Evolutionary conservation across 1,140 invertebrate genomes (phyloP).

Genomic region (Pogonomyrmex californicus): DNA sequence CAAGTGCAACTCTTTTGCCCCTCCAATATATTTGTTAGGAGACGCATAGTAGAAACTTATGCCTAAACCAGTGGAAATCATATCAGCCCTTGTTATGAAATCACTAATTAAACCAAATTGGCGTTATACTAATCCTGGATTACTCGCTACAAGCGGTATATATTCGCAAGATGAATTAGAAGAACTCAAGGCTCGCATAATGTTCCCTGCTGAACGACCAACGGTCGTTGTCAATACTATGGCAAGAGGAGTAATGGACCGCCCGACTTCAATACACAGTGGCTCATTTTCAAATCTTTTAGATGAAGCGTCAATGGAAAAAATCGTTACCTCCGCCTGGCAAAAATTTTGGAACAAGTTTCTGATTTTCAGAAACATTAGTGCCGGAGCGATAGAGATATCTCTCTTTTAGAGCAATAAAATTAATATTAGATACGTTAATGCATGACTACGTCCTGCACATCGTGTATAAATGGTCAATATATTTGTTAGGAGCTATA

Average conservation of each 20-base stretch:
- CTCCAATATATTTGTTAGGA: background rate
- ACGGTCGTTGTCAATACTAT: too few relatives aligned
- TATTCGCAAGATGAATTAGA: background rate
- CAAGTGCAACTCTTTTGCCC: background rate
- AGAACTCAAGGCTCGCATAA: too few relatives aligned
- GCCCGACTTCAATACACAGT: background rate
- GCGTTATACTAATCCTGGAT: slow-evolving; percentile 8
- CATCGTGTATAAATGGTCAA: background rate
- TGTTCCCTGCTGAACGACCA: too few relatives aligned
- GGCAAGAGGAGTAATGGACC: too few relatives aligned
- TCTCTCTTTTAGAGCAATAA: background rate
- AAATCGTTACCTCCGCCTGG: too few relatives aligned
- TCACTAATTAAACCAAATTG: background rate
- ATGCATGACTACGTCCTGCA: background rate
- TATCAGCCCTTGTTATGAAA: too few relatives aligned
- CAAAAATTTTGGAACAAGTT: background rate
- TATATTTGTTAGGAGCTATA: background rate
- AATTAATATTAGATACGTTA: background rate
- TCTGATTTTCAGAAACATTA: background rate
- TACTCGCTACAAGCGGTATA: slow-evolving; percentile 21
- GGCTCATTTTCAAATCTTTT: background rate
- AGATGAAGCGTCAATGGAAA: background rate
- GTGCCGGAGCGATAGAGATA: background rate
- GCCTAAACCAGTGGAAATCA: background rate
- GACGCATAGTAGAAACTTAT: background rate